Percentiles rank a stretch among this genome's conserved stretches.
Evolutionary conservation across 2,113 vertebrate species (phyloP).

Genomic region (Trachemys scripta): DNA sequence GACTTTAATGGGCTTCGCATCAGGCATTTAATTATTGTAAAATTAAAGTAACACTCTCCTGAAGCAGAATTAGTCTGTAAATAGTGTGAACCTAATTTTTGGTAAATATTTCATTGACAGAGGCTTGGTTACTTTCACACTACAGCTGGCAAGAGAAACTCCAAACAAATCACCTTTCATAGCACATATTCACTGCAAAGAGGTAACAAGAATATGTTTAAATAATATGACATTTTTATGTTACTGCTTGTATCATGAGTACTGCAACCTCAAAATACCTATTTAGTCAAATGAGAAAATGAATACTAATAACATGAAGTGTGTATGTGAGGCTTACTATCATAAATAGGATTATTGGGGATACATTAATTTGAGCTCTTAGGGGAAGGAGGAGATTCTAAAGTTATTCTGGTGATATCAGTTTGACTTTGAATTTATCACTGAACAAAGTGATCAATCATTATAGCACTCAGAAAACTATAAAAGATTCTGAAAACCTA

Average conservation of each 20-base stretch:
- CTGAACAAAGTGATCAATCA: slow-evolving; percentile 20
- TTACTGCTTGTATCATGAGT: slow-evolving; percentile 28
- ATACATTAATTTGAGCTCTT: slow-evolving; percentile 18
- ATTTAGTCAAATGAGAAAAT: slow-evolving; percentile 58
- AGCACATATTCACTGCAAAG: slow-evolving; percentile 7
- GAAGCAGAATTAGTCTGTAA: background rate
- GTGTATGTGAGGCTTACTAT: background rate
- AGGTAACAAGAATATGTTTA: slow-evolving; percentile 38
- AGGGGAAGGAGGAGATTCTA: background rate
- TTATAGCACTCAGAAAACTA: background rate
- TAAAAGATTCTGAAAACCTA: background rate
- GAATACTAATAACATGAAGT: slow-evolving; percentile 18
- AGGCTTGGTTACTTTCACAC: slow-evolving; percentile 19
- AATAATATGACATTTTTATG: slow-evolving; percentile 31
- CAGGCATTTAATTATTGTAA: background rate
- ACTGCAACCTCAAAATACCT: slow-evolving; percentile 45
- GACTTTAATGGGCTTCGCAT: background rate
- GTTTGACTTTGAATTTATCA: slow-evolving; percentile 25
- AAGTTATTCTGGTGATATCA: background rate
- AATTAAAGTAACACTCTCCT: background rate
- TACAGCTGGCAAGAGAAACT: slow-evolving; percentile 51
- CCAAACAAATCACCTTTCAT: slow-evolving; percentile 42
- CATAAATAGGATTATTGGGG: slow-evolving; percentile 11
- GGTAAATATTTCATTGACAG: slow-evolving; percentile 9
- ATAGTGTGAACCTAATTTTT: background rate